A percentile compares a stretch with the other conserved stretches of the same genome.
These are phyloP conservation scores for Stegodyphus dumicola DNA, from an alignment of 1,140 invertebrate species.

Conservation along the genomic window DNA sequence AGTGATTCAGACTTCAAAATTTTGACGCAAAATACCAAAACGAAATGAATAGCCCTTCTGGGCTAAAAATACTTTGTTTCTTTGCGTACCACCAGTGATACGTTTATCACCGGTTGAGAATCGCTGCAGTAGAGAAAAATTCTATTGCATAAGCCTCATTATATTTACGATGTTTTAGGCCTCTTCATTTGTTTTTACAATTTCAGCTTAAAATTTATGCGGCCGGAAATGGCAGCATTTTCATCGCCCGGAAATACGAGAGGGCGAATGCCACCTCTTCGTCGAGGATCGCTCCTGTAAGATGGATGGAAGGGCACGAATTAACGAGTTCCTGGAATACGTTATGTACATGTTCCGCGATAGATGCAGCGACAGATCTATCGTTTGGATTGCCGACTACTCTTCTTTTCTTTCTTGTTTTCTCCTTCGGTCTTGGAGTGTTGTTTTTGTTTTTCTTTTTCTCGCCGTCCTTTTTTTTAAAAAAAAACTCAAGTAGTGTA, in stretches of 20 bases:
- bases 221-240: constrained; percentile 29
- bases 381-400: constrained; percentile 26
- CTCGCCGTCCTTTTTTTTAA: background rate
- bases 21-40: too few relatives aligned
- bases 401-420: constrained; percentile 12
- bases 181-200: background rate
- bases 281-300: background rate
- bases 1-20: too few relatives aligned
- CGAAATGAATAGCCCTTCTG: too few relatives aligned
- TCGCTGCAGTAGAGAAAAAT: too few relatives aligned
- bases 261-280: background rate
- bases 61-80: too few relatives aligned
- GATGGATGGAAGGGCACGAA: constrained; percentile 29
- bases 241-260: constrained; percentile 31
- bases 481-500: constrained; percentile 36
- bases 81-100: too few relatives aligned
- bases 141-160: too few relatives aligned
- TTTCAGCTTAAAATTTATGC: constrained; percentile 25
- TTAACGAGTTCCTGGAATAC: constrained; percentile 43
- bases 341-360: constrained; percentile 32
- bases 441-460: background rate
- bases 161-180: too few relatives aligned
- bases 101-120: too few relatives aligned
- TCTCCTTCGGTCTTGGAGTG: background rate
- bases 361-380: constrained; percentile 40